phyloP scores from a whole-genome alignment of 2,888 invertebrate species.

The Mycalesis mineus region DNA sequence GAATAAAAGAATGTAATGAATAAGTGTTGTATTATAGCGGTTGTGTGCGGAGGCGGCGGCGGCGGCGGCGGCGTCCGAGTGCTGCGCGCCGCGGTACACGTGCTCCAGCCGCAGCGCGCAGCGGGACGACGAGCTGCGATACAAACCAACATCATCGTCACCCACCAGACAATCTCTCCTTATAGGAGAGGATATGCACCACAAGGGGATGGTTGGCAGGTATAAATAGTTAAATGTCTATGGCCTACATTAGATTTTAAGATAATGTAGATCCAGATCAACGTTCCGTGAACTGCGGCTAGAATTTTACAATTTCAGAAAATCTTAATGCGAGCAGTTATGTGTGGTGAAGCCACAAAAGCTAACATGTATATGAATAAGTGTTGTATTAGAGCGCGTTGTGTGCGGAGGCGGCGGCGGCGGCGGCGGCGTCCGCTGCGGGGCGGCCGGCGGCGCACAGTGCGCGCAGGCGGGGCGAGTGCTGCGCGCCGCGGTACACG shows the following conservation, averaged over 20 bases:
- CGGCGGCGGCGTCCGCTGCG: slow-evolving; percentile 18
- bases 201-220: too few species aligned
- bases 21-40: slow-evolving; percentile 20
- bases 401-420: slow-evolving; percentile 1
- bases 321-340: too few species aligned
- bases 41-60: slow-evolving; percentile 12
- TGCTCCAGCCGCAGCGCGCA: slow-evolving; percentile 29
- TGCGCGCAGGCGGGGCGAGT: slow-evolving; percentile 18
- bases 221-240: too few species aligned
- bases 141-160: too few species aligned
- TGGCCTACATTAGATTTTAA: too few species aligned
- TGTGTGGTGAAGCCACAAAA: too few species aligned
- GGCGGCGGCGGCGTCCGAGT: too few species aligned
- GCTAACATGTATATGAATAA: neutral
- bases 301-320: too few species aligned
- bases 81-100: slow-evolving; percentile 25
- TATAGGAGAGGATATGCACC: too few species aligned
- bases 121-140: slow-evolving; percentile 14
- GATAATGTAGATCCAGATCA: too few species aligned
- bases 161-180: too few species aligned
- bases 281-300: too few species aligned
- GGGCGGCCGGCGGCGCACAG: slow-evolving; percentile 19
- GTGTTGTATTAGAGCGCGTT: slow-evolving; percentile 21
- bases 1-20: neutral
- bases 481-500: slow-evolving; percentile 25